Percentiles rank a stretch among this genome's conserved stretches.
phyloP scores from a whole-genome alignment of 2,888 invertebrate genomes.

The Ischnura elegans region DNA sequence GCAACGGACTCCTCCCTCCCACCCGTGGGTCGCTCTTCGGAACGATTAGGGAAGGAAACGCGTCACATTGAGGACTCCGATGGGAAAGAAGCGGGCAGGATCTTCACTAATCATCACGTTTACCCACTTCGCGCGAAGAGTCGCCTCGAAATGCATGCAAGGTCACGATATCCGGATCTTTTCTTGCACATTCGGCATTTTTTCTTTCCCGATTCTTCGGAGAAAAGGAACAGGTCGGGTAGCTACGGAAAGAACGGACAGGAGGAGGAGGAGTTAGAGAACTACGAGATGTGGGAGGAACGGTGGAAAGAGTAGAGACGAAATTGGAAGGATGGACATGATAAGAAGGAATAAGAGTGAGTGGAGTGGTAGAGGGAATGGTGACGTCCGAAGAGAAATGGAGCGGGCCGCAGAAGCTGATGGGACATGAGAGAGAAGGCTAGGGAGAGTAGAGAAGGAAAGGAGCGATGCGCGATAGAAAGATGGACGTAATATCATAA shows the following conservation, averaged over 20 bases:
- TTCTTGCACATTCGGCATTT: neutral
- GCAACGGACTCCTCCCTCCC: neutral
- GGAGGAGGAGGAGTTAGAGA: neutral
- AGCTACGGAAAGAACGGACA: no score
- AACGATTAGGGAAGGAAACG: neutral
- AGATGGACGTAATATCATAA: constrained; percentile 44
- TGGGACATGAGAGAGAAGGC: constrained; percentile 48
- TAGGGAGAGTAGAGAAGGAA: neutral
- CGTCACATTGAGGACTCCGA: neutral
- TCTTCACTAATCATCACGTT: neutral
- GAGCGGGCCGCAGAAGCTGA: constrained; percentile 45
- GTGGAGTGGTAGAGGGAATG: neutral
- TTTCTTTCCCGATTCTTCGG: neutral
- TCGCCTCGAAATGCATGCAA: constrained; percentile 27
- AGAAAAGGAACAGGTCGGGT: neutral
- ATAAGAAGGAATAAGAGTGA: neutral
- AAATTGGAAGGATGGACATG: neutral
- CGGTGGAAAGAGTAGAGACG: neutral
- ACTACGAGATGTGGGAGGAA: neutral
- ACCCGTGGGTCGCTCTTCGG: neutral
- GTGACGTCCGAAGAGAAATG: constrained; percentile 65
- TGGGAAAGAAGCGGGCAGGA: neutral
- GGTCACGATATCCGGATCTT: neutral
- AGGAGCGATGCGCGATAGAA: constrained; percentile 15
- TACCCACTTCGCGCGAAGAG: no score